Evolutionary conservation across 2,113 vertebrate genomes (phyloP), one percentile per base, ranked within the genome.

Genomic region (Excalfactoria chinensis): DNA sequence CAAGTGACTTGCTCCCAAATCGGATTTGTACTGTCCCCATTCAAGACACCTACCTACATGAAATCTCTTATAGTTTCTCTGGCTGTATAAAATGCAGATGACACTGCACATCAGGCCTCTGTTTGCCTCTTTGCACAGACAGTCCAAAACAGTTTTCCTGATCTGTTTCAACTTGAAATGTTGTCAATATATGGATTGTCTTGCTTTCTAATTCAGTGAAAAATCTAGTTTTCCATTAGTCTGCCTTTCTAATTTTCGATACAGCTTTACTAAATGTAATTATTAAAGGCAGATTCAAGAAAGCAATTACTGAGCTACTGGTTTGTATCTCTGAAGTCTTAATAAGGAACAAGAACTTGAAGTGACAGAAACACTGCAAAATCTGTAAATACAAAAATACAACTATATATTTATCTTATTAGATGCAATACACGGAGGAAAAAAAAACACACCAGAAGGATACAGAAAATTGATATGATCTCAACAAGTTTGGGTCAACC

Each of bases 141-240:
- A 98, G 99, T 99, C 99, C 94, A 97, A 99, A 99, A 98, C 98
- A 99, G 98, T 99, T 99, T 98, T 99, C 98, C 98, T 98, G 99
- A 99, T 99, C 98, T 98, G 98, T 98, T 98, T 98, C 97, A 98
- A 97, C 97, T 98, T 99, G 99, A 99, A 98, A 98, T 98, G 98
- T 99, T 98, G 98, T 99, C 99, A 99, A 99, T 99, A 99, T 99
- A 99, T 99, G 94, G 99, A 99, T 99, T 98, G 97, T 97, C 97
- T 97, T 97, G 98, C 98, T 97, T 98, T 98, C 99, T 99, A 99
- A 99, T 99, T 99, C 98, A 99, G 98, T 98, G 98, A 99, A 99
- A 99, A 99, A 99, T 99, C 98, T 99, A 99, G 98, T 99, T 99
- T 99, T 99, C 99, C 98, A 99, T 99, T 99, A 98, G 98, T 98